Base-by-base conservation (phyloP, 2,797 vertebrate species). In the Orestias chungarensis region DNA sequence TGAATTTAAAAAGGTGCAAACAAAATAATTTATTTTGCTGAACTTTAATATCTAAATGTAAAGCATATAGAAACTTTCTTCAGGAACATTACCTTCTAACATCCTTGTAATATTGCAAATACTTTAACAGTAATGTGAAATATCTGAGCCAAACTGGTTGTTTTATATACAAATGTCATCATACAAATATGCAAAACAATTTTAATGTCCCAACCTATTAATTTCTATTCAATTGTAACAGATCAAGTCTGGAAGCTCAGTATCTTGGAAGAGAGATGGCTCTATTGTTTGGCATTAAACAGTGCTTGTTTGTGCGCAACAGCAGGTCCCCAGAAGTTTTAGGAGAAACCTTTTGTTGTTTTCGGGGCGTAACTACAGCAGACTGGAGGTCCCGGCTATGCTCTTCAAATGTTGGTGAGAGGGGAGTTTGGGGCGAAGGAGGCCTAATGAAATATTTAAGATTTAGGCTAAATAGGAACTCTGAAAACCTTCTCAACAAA, bases 401-500 rank as follows among this genome's bases (percentile, higher is more conserved):
- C 88, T 91, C 87, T 91, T 91, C 82, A 93, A 89, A 93, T 71
- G 74, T 70, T 67, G 12, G 33, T 85, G 78, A 91, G 91, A 94
- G 90, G 78, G 82, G 76, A 88, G 86, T 72, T 64, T 12, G 82
- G 81, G 86, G 75, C 68, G 62, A 83, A 82, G 87, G 87, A 91
- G 89, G 91, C 74, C 94, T 95, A 94, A 96, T 96, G 94, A 96
- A 96, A 96, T 95, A 96, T 96, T 96, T 95, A 96, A 95, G 94
- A 94, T 96, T 95, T 92, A 79, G 82, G 64, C 90, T 92, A 93
- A 94, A 95, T 92, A 88, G 91, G 88, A 91, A 84, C 85, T 88
- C 90, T 95, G 91, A 93, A 93, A 94, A 93, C 89, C 69, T 76
- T 82, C 87, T 87, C 90, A 94, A 96, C 95, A 96, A 96, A 92